Percentiles rank a stretch among this genome's conserved stretches.
These are phyloP conservation scores for Baronia brevicornis DNA, from an alignment of 2,888 invertebrate genomes.

Conservation along the genomic window DNA sequence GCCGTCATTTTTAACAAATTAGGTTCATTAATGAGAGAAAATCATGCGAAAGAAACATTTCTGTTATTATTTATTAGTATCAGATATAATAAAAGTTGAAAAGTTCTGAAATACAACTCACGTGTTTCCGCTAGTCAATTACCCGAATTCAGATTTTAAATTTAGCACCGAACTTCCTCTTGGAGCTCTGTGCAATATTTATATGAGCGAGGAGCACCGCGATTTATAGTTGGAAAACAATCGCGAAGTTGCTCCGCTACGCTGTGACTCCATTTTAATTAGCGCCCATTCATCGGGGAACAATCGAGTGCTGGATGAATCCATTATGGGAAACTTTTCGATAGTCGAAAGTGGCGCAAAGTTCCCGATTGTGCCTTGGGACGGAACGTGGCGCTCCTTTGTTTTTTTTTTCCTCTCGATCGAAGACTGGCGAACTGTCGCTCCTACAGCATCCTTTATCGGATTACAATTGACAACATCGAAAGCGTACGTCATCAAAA, in stretches of 20 bases:
- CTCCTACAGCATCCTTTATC: conserved; percentile 7
- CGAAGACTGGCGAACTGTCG: conserved; percentile 6
- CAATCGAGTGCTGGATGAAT: conserved; percentile 71
- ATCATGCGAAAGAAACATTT: conserved; percentile 25
- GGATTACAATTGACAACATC: conserved; percentile 12
- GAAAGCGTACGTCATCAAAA: too few relatives aligned
- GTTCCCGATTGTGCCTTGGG: conserved; percentile 51
- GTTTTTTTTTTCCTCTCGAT: conserved; percentile 11
- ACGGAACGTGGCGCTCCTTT: conserved; percentile 27
- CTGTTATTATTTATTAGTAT: not conserved
- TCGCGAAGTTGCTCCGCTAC: conserved; percentile 65
- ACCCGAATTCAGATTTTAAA: conserved; percentile 60
- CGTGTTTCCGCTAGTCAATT: conserved; percentile 35
- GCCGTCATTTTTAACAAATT: too few relatives aligned
- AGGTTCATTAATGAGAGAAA: conserved; percentile 17
- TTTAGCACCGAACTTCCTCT: conserved; percentile 62
- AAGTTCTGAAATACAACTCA: conserved; percentile 22
- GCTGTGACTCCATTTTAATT: conserved; percentile 75
- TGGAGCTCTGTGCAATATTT: conserved; percentile 53
- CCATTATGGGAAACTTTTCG: conserved; percentile 73
- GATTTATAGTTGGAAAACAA: conserved; percentile 70
- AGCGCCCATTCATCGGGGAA: conserved; percentile 74
- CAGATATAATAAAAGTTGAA: not conserved
- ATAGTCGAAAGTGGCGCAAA: conserved; percentile 72
- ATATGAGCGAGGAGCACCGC: conserved; percentile 57